Conservation (phyloP, 1,140 invertebrate genomes). For the Diabrotica virgifera region DNA sequence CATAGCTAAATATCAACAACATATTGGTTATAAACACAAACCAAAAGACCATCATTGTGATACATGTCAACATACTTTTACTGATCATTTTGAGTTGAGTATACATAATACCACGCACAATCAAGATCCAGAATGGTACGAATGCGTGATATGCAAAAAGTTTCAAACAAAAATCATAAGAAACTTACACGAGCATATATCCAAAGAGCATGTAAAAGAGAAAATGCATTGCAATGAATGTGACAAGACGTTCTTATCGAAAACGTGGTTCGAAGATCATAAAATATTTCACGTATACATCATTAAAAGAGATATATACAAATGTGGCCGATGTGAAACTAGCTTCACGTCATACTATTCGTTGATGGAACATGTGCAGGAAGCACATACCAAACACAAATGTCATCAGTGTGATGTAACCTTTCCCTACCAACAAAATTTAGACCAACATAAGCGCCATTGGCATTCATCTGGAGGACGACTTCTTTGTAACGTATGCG, state of each 20-base stretch:
- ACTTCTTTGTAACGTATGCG: not conserved
- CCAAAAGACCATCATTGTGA: not conserved
- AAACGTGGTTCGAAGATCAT: too few species aligned
- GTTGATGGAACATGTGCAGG: not conserved
- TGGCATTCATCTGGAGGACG: not conserved
- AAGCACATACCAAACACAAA: too few species aligned
- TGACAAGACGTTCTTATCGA: too few species aligned
- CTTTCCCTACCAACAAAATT: not conserved
- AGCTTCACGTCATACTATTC: too few species aligned
- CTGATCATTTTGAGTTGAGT: not conserved
- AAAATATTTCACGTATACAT: too few species aligned
- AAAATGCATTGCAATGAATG: too few species aligned
- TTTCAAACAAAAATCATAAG: not conserved
- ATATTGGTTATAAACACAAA: slow-evolving; percentile 28
- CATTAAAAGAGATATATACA: too few species aligned
- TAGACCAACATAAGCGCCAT: not conserved
- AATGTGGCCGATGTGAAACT: too few species aligned
- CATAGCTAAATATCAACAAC: slow-evolving; percentile 29
- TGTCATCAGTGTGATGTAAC: too few species aligned
- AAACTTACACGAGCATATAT: too few species aligned
- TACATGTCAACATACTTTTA: not conserved
- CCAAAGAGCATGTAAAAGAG: too few species aligned
- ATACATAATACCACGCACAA: not conserved
- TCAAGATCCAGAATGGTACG: not conserved
- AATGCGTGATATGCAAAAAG: not conserved